Percentiles rank a stretch among this genome's conserved stretches.
Conservation (phyloP, 2,797 vertebrate species). For the Lemur catta region DNA sequence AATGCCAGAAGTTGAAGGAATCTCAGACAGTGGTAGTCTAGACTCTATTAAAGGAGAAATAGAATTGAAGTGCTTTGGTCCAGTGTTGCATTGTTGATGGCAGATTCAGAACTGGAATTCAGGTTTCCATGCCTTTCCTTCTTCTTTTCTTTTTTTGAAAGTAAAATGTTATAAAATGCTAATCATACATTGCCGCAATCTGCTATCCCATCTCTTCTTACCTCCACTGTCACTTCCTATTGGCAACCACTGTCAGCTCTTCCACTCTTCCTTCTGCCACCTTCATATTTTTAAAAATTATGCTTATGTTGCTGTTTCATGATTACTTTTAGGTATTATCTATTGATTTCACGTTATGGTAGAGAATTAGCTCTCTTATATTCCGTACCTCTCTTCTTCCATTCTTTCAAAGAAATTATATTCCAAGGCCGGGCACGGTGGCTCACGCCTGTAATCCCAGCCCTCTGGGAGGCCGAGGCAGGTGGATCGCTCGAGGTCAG, state of each 20-base stretch:
- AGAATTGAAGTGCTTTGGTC: background rate
- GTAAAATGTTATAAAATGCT: background rate
- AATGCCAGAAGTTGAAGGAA: background rate
- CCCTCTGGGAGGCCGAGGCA: too few species aligned
- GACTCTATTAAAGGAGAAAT: background rate
- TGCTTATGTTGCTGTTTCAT: background rate
- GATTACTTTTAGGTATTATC: background rate
- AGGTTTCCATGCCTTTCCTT: background rate
- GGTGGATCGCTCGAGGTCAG: too few species aligned
- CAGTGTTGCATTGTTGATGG: background rate
- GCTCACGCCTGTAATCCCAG: too few species aligned
- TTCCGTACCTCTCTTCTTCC: background rate
- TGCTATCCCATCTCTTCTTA: background rate
- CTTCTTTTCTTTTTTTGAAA: background rate
- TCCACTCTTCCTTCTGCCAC: background rate
- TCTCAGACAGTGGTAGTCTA: background rate
- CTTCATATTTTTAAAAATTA: background rate
- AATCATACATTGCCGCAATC: background rate
- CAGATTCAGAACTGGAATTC: background rate
- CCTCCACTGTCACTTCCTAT: background rate
- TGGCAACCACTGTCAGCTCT: background rate
- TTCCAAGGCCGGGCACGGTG: too few species aligned
- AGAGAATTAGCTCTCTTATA: background rate
- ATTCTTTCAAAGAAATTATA: slow-evolving; percentile 5
- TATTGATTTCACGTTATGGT: background rate